Conservation (phyloP, 2,797 vertebrate species). For the Rhabdophis nuchalis region DNA sequence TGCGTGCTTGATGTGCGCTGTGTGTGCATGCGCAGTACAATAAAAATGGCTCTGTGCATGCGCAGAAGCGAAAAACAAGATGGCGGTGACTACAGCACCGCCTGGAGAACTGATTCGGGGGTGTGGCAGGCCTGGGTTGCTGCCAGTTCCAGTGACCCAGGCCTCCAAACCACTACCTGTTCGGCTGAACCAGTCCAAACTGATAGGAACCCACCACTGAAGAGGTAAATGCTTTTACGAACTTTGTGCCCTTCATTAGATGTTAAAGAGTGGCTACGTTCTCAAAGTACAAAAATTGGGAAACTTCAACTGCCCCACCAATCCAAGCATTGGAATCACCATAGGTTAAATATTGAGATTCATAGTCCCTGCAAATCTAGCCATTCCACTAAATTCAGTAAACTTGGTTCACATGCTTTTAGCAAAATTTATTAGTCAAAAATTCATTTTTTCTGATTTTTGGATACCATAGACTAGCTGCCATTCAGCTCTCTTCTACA, state of each 20-base stretch:
- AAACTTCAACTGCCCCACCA: neutral
- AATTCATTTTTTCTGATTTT: neutral
- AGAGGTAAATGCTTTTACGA: neutral
- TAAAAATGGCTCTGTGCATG: too few relatives aligned
- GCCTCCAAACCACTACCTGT: too few relatives aligned
- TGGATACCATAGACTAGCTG: neutral
- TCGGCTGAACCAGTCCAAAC: too few relatives aligned
- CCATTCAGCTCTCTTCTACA: neutral
- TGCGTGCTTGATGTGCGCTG: too few relatives aligned
- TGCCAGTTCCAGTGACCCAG: too few relatives aligned
- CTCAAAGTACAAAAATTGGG: neutral
- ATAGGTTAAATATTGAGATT: neutral
- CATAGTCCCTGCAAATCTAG: neutral
- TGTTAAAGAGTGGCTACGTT: neutral
- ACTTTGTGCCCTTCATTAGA: neutral
- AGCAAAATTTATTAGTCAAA: neutral
- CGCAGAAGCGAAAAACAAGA: too few relatives aligned
- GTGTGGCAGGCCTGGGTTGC: too few relatives aligned
- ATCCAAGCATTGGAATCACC: neutral
- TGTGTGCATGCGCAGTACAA: too few relatives aligned
- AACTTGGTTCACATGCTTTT: neutral
- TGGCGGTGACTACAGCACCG: too few relatives aligned
- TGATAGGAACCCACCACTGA: too few relatives aligned
- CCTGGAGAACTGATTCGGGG: too few relatives aligned
- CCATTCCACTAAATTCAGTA: neutral